phyloP scores from a whole-genome alignment of 2,113 vertebrate genomes.

The Ifrita kowaldi region DNA sequence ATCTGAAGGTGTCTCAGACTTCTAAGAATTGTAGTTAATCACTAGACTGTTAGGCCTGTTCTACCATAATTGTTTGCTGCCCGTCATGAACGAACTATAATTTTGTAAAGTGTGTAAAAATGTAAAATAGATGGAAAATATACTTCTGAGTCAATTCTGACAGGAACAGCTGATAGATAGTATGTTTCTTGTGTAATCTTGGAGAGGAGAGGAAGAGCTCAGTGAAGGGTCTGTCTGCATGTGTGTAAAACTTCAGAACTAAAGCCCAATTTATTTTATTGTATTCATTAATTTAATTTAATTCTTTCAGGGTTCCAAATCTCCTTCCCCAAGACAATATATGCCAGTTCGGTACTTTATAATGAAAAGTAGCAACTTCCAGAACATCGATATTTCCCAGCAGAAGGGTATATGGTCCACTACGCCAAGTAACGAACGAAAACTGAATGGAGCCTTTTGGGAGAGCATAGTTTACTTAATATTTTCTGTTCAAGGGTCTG shows the following conservation, averaged over 20 bases:
- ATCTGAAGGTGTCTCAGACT: not conserved
- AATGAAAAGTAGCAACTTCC: conserved; percentile 89
- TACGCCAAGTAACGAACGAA: conserved; percentile 82
- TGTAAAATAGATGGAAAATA: not conserved
- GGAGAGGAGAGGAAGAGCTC: fast-evolving
- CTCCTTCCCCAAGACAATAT: conserved; percentile 67
- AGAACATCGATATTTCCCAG: conserved; percentile 90
- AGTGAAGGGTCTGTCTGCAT: not conserved
- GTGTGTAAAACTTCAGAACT: not conserved
- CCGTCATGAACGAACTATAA: not conserved
- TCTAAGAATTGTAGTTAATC: not conserved
- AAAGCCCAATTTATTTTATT: not conserved
- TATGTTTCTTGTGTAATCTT: not conserved
- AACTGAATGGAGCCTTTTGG: conserved; percentile 84
- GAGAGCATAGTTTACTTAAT: conserved; percentile 83
- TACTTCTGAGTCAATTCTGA: not conserved
- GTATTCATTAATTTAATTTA: not conserved
- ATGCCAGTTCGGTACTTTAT: conserved; percentile 84
- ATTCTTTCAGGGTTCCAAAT: conserved; percentile 68
- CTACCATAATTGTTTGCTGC: not conserved
- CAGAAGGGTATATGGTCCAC: conserved; percentile 92
- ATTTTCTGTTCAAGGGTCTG: conserved; percentile 93
- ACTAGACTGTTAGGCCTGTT: not conserved
- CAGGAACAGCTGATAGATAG: not conserved
- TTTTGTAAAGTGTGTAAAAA: not conserved